Evolutionary conservation across 2,888 invertebrate species (phyloP).

Genomic region (Podotricha telesiphe): DNA sequence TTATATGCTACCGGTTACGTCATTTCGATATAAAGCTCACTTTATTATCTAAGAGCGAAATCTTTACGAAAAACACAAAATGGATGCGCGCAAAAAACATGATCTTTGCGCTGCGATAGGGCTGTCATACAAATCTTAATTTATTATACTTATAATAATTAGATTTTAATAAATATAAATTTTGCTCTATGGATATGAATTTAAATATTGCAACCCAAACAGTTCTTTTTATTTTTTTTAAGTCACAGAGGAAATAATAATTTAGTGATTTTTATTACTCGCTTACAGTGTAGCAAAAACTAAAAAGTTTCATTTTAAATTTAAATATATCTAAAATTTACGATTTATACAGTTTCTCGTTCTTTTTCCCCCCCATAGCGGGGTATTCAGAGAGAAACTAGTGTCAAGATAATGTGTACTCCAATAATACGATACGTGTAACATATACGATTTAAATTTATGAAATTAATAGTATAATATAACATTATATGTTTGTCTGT

Average conservation of each 20-base stretch:
- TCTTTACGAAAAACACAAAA: slow-evolving; percentile 79
- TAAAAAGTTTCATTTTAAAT: too few relatives aligned
- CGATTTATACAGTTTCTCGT: too few relatives aligned
- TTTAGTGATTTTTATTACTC: background rate
- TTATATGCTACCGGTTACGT: slow-evolving; percentile 32
- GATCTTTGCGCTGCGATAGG: slow-evolving; percentile 61
- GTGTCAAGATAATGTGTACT: too few relatives aligned
- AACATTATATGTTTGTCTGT: background rate
- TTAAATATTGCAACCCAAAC: background rate
- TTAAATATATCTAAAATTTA: too few relatives aligned
- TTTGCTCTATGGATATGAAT: slow-evolving; percentile 28
- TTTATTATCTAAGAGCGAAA: slow-evolving; percentile 78
- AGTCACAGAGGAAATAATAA: background rate
- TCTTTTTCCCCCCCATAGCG: too few relatives aligned
- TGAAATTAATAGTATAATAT: too few relatives aligned
- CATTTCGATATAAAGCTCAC: slow-evolving; percentile 43
- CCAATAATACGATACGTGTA: too few relatives aligned
- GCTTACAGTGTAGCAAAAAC: too few relatives aligned
- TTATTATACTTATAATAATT: slow-evolving; percentile 46
- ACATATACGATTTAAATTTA: too few relatives aligned
- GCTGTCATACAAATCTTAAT: slow-evolving; percentile 56
- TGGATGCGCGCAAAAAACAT: slow-evolving; percentile 75
- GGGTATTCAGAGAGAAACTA: too few relatives aligned
- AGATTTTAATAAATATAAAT: slow-evolving; percentile 46
- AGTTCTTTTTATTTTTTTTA: background rate